phyloP scores from a whole-genome alignment of 2,888 invertebrate genomes.

The Drosophila formosana region DNA sequence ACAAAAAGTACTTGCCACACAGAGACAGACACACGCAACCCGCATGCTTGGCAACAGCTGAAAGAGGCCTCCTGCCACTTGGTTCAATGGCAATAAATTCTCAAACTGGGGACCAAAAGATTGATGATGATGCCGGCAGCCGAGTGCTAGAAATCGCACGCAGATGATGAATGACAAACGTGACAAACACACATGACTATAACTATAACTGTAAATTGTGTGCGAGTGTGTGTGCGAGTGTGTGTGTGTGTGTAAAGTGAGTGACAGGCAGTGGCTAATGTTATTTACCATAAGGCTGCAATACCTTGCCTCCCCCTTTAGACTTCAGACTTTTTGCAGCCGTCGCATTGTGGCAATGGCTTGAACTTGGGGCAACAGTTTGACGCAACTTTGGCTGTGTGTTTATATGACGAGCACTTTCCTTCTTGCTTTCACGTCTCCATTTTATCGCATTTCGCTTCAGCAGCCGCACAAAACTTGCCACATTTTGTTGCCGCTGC shows the following conservation, averaged over 20 bases:
- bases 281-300: constrained; percentile 58
- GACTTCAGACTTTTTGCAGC: constrained; percentile 33
- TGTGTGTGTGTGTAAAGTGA: constrained; percentile 32
- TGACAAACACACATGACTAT: constrained; percentile 34
- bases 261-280: constrained; percentile 59
- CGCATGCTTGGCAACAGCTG: constrained; percentile 20
- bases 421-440: neutral
- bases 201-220: constrained; percentile 22
- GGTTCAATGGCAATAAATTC: constrained; percentile 57
- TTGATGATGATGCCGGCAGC: constrained; percentile 68
- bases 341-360: constrained; percentile 41
- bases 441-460: constrained; percentile 22
- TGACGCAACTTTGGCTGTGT: constrained; percentile 39
- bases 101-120: constrained; percentile 52
- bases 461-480: constrained; percentile 33
- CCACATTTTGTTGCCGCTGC: constrained; percentile 37
- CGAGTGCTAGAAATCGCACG: constrained; percentile 65
- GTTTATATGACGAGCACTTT: constrained; percentile 23
- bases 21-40: constrained; percentile 11
- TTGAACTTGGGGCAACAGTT: constrained; percentile 43
- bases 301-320: constrained; percentile 3
- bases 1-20: constrained; percentile 39
- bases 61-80: neutral
- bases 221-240: constrained; percentile 16
- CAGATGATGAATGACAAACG: constrained; percentile 69